Conservation (phyloP, 2,888 invertebrate genomes). For the Dynastes tityus region DNA sequence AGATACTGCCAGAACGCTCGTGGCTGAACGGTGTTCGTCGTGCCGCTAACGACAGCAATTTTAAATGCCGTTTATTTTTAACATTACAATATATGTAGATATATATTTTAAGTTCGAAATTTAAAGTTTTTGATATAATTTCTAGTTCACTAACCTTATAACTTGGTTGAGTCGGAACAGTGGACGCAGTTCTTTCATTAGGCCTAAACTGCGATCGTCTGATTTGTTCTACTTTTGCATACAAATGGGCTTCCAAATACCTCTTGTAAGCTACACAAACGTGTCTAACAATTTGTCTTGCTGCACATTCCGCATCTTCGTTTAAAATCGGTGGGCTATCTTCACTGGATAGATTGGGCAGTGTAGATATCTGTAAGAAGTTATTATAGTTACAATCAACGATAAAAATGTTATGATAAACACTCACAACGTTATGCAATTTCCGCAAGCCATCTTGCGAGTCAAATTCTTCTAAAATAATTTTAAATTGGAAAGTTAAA, state of each 20-base stretch:
- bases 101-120: too few relatives aligned
- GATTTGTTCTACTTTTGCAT: constrained; percentile 83
- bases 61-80: too few relatives aligned
- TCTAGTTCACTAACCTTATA: constrained; percentile 66
- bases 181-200: constrained; percentile 66
- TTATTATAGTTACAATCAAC: not conserved
- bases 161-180: constrained; percentile 67
- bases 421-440: constrained; percentile 90
- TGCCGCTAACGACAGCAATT: too few relatives aligned
- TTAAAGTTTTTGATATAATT: too few relatives aligned
- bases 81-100: too few relatives aligned
- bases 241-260: constrained; percentile 93
- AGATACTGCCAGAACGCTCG: too few relatives aligned
- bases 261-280: constrained; percentile 91
- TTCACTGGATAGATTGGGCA: constrained; percentile 87
- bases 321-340: constrained; percentile 76
- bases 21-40: too few relatives aligned
- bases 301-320: constrained; percentile 93
- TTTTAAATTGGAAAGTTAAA: constrained; percentile 92
- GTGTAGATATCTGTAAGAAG: constrained; percentile 80
- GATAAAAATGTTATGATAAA: constrained; percentile 1
- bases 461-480: constrained; percentile 96
- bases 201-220: constrained; percentile 73
- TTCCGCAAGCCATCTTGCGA: constrained; percentile 93
- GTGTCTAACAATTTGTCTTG: constrained; percentile 91